Base-by-base conservation (phyloP, 2,113 vertebrate species). In the Callionymus lyra region DNA sequence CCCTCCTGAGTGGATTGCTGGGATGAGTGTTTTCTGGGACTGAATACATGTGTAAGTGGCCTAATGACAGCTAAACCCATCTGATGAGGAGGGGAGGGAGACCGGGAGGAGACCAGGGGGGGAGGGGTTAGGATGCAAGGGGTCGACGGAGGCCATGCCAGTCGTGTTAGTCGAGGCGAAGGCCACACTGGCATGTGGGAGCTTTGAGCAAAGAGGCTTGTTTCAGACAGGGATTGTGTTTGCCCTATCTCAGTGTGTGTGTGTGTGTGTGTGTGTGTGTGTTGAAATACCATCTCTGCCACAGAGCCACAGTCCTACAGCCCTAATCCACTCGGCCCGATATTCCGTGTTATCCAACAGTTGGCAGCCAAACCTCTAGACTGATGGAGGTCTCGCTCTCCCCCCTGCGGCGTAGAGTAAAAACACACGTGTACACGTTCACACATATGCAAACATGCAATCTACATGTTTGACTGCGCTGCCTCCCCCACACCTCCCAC, bases 191-290 rank as follows among this genome's bases (percentile, higher is more conserved):
- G 75, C 67, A 34, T 65, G 69, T 66, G 71, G 57, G 38, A 59
- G 71, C 74, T 74, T 70, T 67, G 67, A 65, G 56, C 46, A 79
- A 84, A 84, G 77, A 80, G 79, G 82, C 80, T 82, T 81, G 79
- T 77, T 81, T 74, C 53, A 68, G 63, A 57, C 66, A 57, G 59
- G 71, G 74, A 82, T 80, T 82, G 72, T 62, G 64, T 71, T 70
- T 61, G 56, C 35, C 59, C 63, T 49, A 53, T 44, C 73, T 57
- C 55, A 2, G 43, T 15, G 59, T 53, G 52, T 27, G 21, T 27
- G 21, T 27, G 4, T 27, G 21, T 27, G 4, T 27, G 21, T 27
- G 21, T 27, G 21, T 27, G 21, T 27, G 21, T 27, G 4, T 27
- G 44, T 51, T 39, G 62, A 41, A 53, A 50, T 41, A 64, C 47